phyloP scores from a whole-genome alignment of 1,140 invertebrate species.

The Drosophila varians region DNA sequence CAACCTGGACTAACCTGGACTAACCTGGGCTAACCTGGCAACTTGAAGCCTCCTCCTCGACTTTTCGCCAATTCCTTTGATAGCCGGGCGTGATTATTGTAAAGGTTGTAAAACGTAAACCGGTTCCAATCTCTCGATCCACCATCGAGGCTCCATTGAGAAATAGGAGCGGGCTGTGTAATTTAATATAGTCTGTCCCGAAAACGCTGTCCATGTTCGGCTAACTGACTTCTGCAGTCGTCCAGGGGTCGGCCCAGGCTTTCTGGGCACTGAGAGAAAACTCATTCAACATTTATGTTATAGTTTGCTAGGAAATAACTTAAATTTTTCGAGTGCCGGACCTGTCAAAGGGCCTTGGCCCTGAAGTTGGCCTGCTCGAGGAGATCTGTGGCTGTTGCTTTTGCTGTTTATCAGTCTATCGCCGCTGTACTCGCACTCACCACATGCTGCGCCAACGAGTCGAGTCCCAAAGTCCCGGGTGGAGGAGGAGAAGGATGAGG shows the following conservation, averaged over 20 bases:
- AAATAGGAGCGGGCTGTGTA: conserved; percentile 62
- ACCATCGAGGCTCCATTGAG: conserved; percentile 52
- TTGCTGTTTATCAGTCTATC: conserved; percentile 76
- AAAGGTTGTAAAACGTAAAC: conserved; percentile 51
- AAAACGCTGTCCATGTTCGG: conserved; percentile 77
- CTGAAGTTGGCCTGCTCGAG: conserved; percentile 13
- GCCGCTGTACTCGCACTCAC: conserved; percentile 63
- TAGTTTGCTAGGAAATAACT: no score
- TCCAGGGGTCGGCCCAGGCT: not conserved
- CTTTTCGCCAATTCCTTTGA: conserved; percentile 42
- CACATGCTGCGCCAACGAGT: conserved; percentile 69
- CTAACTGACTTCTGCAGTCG: conserved; percentile 75
- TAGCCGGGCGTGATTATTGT: conserved; percentile 45
- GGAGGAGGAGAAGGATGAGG: no score
- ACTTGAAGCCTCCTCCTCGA: conserved; percentile 8
- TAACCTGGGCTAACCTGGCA: not conserved
- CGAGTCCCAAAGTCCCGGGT: conserved; percentile 3
- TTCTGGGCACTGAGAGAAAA: not conserved
- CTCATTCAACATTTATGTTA: no score
- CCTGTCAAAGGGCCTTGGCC: conserved; percentile 52
- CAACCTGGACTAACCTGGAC: not conserved
- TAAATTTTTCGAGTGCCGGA: conserved; percentile 20
- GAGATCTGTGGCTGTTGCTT: conserved; percentile 41
- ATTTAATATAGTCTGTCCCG: conserved; percentile 75
- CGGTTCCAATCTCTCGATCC: conserved; percentile 22